Evolutionary conservation across 2,888 invertebrate genomes (phyloP).

Genomic region (Drosophila yooni): DNA sequence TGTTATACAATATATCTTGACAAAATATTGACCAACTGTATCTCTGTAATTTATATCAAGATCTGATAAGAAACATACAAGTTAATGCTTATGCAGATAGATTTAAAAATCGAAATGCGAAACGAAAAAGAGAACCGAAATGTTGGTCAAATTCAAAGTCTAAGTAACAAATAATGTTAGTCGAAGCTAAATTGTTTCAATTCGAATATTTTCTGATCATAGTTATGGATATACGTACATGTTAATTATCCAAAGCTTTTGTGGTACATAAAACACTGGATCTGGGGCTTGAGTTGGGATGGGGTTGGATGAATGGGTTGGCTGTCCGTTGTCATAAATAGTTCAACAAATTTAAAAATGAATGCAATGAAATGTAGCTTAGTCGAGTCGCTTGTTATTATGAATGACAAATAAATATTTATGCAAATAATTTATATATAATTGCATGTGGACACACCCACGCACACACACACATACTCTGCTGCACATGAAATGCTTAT

Average conservation of each 20-base stretch:
- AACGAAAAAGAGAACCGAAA: not conserved
- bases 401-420: slow-evolving; percentile 29
- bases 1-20: no score
- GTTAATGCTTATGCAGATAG: not conserved
- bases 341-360: slow-evolving; percentile 26
- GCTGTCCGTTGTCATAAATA: slow-evolving; percentile 1
- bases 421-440: slow-evolving; percentile 21
- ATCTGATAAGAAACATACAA: no score
- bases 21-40: no score
- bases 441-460: not conserved
- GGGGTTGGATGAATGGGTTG: not conserved
- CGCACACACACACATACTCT: not conserved
- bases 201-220: not conserved
- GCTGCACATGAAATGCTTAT: slow-evolving; percentile 36
- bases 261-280: not conserved
- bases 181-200: not conserved
- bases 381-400: slow-evolving; percentile 14
- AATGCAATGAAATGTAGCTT: slow-evolving; percentile 11
- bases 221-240: not conserved
- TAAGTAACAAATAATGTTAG: not conserved
- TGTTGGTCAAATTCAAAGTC: not conserved
- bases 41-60: no score
- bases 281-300: not conserved
- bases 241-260: not conserved
- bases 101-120: not conserved